Conservation (phyloP, 2,888 invertebrate genomes). For the Muschampia plurimacula region DNA sequence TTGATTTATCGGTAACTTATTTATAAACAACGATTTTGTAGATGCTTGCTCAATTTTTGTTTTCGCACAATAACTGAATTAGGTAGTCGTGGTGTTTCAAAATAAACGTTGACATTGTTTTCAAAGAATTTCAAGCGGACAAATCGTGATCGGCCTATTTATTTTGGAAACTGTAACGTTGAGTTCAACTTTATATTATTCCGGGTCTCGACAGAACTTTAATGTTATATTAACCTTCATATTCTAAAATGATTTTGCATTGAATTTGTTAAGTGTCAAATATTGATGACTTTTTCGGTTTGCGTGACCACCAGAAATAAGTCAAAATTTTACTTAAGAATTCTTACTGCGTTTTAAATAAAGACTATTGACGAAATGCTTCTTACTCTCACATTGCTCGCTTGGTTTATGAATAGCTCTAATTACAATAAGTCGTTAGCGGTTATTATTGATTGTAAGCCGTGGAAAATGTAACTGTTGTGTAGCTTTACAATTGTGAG, state of each 20-base stretch:
- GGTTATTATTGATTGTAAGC: constrained; percentile 29
- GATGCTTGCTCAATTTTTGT: constrained; percentile 10
- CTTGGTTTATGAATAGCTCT: constrained; percentile 29
- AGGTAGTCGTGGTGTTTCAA: constrained; percentile 20
- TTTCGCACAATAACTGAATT: constrained; percentile 20
- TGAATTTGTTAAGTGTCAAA: constrained; percentile 3
- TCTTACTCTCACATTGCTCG: not conserved
- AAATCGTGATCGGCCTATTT: constrained; percentile 31
- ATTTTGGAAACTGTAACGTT: constrained; percentile 26
- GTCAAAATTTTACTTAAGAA: not conserved
- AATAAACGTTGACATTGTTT: constrained; percentile 32
- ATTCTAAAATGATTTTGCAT: not conserved
- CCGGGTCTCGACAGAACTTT: constrained; percentile 17
- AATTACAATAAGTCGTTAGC: constrained; percentile 37
- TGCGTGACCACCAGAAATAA: constrained; percentile 7
- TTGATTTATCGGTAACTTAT: constrained; percentile 12
- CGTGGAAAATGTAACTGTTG: constrained; percentile 35
- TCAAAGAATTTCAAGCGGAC: constrained; percentile 25
- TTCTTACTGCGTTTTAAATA: not conserved
- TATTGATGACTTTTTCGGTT: constrained; percentile 1
- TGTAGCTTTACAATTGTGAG: constrained; percentile 22
- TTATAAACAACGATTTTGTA: not conserved
- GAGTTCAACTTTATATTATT: constrained; percentile 11
- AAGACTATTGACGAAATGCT: constrained; percentile 16
- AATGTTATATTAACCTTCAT: constrained; percentile 11